These are phyloP conservation scores for Deilephila elpenor DNA, from an alignment of 2,888 invertebrate genomes.

Conservation along the genomic window DNA sequence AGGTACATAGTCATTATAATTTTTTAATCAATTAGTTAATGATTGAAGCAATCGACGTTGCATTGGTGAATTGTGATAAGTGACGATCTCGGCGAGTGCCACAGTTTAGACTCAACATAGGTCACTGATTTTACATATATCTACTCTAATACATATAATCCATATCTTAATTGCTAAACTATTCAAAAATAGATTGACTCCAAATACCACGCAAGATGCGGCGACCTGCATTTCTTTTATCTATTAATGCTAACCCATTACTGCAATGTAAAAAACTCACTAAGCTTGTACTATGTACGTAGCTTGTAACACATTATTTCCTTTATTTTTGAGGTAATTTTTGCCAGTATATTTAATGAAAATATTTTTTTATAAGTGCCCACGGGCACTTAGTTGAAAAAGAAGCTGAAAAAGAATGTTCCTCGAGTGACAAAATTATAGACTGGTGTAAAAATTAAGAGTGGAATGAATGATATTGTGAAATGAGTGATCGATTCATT, in stretches of 20 bases:
- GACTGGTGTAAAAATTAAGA: constrained; percentile 4
- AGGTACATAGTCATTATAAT: too few relatives aligned
- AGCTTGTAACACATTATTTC: not conserved
- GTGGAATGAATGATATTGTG: constrained; percentile 54
- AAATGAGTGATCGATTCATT: constrained; percentile 58
- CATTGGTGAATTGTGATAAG: too few relatives aligned
- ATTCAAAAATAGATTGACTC: constrained; percentile 20
- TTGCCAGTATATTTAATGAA: not conserved
- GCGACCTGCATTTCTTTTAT: constrained; percentile 16
- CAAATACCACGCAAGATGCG: constrained; percentile 15
- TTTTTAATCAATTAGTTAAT: too few relatives aligned
- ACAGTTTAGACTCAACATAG: too few relatives aligned
- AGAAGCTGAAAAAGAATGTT: not conserved
- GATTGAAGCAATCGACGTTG: too few relatives aligned
- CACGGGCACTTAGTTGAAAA: not conserved
- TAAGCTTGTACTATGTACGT: not conserved
- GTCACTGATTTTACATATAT: too few relatives aligned
- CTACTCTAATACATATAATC: too few relatives aligned
- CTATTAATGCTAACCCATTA: constrained; percentile 10
- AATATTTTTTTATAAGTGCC: not conserved
- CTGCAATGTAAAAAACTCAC: not conserved
- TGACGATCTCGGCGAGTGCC: too few relatives aligned
- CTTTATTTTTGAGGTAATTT: not conserved
- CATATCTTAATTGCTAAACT: constrained; percentile 20
- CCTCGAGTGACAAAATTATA: not conserved